Percentiles rank a stretch among this genome's conserved stretches.
Evolutionary conservation across 2,113 vertebrate species (phyloP).

Genomic region (Gambusia holbrooki): DNA sequence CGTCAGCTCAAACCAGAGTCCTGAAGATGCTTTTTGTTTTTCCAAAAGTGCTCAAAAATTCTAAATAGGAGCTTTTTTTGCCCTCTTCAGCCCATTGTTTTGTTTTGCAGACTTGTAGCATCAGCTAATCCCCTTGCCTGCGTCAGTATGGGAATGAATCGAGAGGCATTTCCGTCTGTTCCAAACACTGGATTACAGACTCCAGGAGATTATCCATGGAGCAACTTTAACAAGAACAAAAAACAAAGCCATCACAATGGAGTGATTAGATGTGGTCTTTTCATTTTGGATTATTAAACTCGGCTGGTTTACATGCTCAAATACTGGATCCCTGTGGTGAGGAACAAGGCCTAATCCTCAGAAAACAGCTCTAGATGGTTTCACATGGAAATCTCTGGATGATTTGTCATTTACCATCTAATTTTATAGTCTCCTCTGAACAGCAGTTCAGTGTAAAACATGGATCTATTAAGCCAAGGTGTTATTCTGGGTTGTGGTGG

Average conservation of each 20-base stretch:
- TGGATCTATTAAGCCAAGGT: conserved; percentile 13
- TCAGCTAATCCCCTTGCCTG: conserved; percentile 58
- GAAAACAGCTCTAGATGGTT: conserved; percentile 24
- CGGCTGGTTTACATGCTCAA: conserved; percentile 33
- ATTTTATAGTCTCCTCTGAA: conserved; percentile 26
- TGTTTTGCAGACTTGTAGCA: conserved; percentile 37
- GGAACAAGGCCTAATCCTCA: conserved; percentile 27
- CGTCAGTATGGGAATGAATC: conserved; percentile 54
- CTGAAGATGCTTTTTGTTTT: not conserved
- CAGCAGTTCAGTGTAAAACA: conserved; percentile 16
- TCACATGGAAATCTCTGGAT: conserved; percentile 33
- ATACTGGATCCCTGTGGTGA: conserved; percentile 43
- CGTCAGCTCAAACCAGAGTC: conserved; percentile 4
- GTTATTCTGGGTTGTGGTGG: conserved; percentile 36
- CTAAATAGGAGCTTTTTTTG: conserved; percentile 16
- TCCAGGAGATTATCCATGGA: conserved; percentile 60
- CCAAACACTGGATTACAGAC: conserved; percentile 71
- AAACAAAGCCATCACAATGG: conserved; percentile 53
- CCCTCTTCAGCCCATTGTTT: conserved; percentile 14
- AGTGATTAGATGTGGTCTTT: conserved; percentile 35
- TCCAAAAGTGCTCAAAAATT: not conserved
- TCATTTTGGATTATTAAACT: conserved; percentile 45
- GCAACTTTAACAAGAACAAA: conserved; percentile 45
- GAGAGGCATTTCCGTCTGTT: conserved; percentile 53
- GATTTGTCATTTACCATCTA: conserved; percentile 31